Evolutionary conservation across 2,888 invertebrate genomes (phyloP), one percentile per base, ranked within the genome.

Genomic region (Baccha elongata): DNA sequence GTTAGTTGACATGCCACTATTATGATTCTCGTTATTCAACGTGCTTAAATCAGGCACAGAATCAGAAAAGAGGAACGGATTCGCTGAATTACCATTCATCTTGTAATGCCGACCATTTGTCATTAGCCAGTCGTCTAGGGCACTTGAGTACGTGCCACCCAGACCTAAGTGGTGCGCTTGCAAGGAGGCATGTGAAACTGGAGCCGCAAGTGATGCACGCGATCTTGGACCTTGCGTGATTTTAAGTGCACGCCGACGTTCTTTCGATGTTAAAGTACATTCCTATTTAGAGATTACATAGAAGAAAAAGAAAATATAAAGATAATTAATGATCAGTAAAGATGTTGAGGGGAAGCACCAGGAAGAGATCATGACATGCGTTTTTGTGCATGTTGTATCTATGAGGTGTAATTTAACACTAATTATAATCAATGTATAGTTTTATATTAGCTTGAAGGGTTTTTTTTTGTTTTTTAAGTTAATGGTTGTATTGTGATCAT

Each of bases 181-280:
- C 67, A 91, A 84, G 3, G 90, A 88, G 64, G 91, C 88, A 86
- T 90, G 90, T 7, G 89, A 89, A 32, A 91, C 89, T 81, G 90
- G 90, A 7, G 90, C 91, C 15, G 91, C 91, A 42, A 91, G 85
- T 1, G 91, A 90, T 78, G 90, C 91, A 26, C 90, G 88, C 55
- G 90, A 91, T 84, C 89, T 87, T 40, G 90, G 91, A 40, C 89
- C 90, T 84, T 90, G 91, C n/a, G 89, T 89, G 67, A 90, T 91
- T 89, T 89, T 92, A 86, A 94, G 89, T 4, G 93, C 93, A 86
- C 91, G 91, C 67, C 94, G 90, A 48, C 94, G 91, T 87, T 93
- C 93, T 87, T 94, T 94, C 85, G 94, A 94, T 85, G 92, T 92
- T 86, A 93, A 88, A 85, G 92, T 93, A 87, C 94, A 94, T 89